These are phyloP conservation scores for Artibeus lituratus DNA, from an alignment of 2,797 vertebrate genomes.

Conservation along the genomic window DNA sequence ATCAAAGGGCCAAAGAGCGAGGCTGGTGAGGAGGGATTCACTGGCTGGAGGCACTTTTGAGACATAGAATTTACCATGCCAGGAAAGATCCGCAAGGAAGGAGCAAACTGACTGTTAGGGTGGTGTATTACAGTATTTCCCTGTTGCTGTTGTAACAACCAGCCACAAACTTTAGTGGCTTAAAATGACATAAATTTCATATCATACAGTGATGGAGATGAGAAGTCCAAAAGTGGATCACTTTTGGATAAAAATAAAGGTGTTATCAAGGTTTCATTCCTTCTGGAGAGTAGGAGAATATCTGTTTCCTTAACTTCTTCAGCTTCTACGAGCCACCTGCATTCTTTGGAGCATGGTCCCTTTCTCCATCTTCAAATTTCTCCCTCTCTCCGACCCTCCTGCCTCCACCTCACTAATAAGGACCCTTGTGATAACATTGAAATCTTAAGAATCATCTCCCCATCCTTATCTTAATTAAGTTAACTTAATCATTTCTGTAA, in stretches of 20 bases:
- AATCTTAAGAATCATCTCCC: too few relatives aligned
- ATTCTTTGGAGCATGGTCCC: not conserved
- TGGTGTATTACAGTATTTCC: not conserved
- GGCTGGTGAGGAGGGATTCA: not conserved
- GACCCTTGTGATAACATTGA: not conserved
- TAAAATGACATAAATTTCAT: not conserved
- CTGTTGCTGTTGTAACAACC: not conserved
- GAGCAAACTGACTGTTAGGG: not conserved
- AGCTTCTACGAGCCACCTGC: not conserved
- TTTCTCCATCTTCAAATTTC: not conserved
- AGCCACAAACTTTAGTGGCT: too few relatives aligned
- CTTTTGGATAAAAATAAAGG: not conserved
- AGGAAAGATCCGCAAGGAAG: not conserved
- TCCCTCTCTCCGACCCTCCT: not conserved
- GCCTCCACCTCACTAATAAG: not conserved
- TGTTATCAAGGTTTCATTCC: not conserved
- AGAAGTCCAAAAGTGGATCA: not conserved
- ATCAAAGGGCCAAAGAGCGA: not conserved
- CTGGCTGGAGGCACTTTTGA: not conserved
- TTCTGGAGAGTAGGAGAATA: not conserved
- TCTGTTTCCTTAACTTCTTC: too few relatives aligned
- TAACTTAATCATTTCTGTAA: not conserved
- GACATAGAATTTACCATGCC: not conserved
- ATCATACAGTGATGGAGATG: not conserved
- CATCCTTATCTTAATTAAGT: not conserved